Evolutionary conservation across 2,113 vertebrate genomes (phyloP).

Genomic region (Xerus inauris): DNA sequence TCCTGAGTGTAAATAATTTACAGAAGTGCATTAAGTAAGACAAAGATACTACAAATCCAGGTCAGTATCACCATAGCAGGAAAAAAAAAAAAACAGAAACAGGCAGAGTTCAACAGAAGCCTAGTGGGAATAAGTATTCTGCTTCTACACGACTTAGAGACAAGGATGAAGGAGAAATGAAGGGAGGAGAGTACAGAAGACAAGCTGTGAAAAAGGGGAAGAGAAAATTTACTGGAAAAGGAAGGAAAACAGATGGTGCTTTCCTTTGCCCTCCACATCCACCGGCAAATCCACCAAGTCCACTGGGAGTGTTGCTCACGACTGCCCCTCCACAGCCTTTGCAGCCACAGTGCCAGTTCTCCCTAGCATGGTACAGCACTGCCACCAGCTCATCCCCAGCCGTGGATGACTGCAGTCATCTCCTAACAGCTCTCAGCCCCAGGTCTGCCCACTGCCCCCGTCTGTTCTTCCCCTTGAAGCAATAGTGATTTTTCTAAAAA

Average conservation of each 20-base stretch:
- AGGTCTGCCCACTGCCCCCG: background rate
- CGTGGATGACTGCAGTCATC: background rate
- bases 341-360: background rate
- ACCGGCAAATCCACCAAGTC: background rate
- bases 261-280: background rate
- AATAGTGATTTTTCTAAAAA: background rate
- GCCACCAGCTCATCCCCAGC: background rate
- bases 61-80: background rate
- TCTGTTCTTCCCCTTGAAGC: background rate
- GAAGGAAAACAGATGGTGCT: background rate
- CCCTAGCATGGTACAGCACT: background rate
- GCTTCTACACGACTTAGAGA: background rate
- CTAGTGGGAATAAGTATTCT: background rate
- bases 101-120: background rate
- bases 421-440: background rate
- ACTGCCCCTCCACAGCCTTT: no score
- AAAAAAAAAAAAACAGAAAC: background rate
- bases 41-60: background rate
- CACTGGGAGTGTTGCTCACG: background rate
- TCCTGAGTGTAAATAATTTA: background rate
- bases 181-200: fast-evolving
- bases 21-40: background rate
- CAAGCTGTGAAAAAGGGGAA: background rate
- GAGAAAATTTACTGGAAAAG: background rate
- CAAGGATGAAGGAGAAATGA: background rate